Evolutionary conservation across 2,113 vertebrate species (phyloP).

Genomic region (Charadrius vociferus): DNA sequence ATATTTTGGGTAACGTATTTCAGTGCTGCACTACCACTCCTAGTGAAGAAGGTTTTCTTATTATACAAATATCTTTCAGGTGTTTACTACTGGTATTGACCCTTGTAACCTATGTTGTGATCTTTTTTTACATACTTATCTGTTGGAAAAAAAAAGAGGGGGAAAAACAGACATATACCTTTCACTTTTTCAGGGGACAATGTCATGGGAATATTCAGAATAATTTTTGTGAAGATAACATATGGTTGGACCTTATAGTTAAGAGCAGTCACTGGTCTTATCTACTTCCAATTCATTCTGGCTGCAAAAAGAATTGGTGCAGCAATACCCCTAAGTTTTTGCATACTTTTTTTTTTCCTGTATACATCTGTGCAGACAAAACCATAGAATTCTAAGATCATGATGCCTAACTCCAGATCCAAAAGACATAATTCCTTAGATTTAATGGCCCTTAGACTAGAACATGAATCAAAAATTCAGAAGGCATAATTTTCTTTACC

Average conservation of each 20-base stretch:
- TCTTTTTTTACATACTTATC: not conserved
- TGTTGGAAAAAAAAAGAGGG: not conserved
- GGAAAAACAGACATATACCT: fast-evolving
- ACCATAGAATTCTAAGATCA: not conserved
- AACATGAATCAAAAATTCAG: not conserved
- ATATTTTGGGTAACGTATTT: not conserved
- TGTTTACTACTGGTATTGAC: not conserved
- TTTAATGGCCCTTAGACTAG: not conserved
- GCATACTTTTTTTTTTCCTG: fast-evolving
- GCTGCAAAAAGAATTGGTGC: not conserved
- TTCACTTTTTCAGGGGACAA: not conserved
- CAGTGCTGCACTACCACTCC: not conserved
- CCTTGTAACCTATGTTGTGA: not conserved
- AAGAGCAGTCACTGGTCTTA: not conserved
- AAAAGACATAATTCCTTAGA: not conserved
- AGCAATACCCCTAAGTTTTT: not conserved
- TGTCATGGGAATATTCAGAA: not conserved
- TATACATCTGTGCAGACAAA: not conserved
- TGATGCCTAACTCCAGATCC: not conserved
- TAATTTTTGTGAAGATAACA: not conserved
- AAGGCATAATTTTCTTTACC: not conserved
- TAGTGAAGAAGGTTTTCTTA: not conserved
- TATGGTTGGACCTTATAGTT: not conserved
- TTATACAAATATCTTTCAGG: not conserved
- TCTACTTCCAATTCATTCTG: not conserved